Evolutionary conservation across 2,888 invertebrate species (phyloP).

Genomic region (Drosophila leonis): DNA sequence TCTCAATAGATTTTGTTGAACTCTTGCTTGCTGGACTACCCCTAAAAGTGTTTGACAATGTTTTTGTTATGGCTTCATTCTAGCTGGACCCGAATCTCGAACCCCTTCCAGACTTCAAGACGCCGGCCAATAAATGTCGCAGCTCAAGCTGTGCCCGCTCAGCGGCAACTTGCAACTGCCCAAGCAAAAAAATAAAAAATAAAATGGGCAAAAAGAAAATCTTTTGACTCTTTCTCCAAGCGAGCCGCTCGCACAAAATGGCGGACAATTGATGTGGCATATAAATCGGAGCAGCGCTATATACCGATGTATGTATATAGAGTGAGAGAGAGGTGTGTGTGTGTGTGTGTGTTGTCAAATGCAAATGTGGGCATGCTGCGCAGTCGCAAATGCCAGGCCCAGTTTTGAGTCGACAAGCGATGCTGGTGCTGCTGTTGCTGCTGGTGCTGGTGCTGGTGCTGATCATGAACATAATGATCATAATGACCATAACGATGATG

Average conservation of each 20-base stretch:
- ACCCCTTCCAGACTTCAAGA: slow-evolving; percentile 26
- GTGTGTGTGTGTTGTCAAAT: slow-evolving; percentile 34
- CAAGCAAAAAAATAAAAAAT: slow-evolving; percentile 3
- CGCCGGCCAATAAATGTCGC: slow-evolving; percentile 52
- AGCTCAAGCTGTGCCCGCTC: slow-evolving; percentile 62
- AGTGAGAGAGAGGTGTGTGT: neutral
- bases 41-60: slow-evolving; percentile 17
- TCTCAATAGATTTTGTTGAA: neutral
- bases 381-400: slow-evolving; percentile 48
- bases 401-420: slow-evolving; percentile 27
- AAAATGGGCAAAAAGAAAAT: slow-evolving; percentile 11
- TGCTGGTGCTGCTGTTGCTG: slow-evolving; percentile 13
- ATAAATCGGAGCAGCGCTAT: slow-evolving; percentile 39
- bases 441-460: slow-evolving; percentile 12
- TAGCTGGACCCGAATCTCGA: slow-evolving; percentile 36
- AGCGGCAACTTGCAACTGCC: slow-evolving; percentile 45
- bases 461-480: slow-evolving; percentile 26
- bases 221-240: slow-evolving; percentile 16
- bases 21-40: slow-evolving; percentile 11
- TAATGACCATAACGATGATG: slow-evolving; percentile 20
- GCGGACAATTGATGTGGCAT: slow-evolving; percentile 35
- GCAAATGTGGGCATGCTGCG: slow-evolving; percentile 65
- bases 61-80: slow-evolving; percentile 11
- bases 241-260: slow-evolving; percentile 45
- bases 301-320: neutral